phyloP scores from a whole-genome alignment of 1,140 invertebrate species.

The Neuroterus valhalla region DNA sequence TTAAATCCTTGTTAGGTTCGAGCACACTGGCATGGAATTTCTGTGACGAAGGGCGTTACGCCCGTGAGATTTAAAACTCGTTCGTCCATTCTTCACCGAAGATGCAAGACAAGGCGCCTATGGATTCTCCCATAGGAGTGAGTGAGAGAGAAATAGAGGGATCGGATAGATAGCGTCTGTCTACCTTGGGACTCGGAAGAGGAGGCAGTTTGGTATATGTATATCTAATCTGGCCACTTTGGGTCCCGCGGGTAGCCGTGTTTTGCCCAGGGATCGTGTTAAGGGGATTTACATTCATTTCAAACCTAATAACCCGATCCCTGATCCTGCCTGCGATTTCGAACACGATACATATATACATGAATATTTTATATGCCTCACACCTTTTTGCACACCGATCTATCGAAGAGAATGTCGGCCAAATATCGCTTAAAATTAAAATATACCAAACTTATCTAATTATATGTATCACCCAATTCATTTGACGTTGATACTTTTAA shows the following conservation, averaged over 20 bases:
- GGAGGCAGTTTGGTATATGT: constrained; percentile 40
- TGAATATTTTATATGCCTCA: constrained; percentile 29
- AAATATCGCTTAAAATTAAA: background rate
- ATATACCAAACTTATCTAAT: constrained; percentile 9
- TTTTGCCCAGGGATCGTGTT: constrained; percentile 75
- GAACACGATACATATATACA: constrained; percentile 68
- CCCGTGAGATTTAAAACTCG: constrained; percentile 55
- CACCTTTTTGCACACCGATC: constrained; percentile 35
- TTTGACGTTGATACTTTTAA: no score
- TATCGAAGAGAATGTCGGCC: constrained; percentile 9
- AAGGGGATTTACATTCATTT: constrained; percentile 77
- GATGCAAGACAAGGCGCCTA: background rate
- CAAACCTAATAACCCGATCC: constrained; percentile 75
- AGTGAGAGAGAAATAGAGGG: constrained; percentile 26
- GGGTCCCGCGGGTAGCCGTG: constrained; percentile 72
- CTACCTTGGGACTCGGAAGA: constrained; percentile 25
- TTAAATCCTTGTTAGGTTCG: constrained; percentile 49
- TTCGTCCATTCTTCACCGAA: constrained; percentile 33
- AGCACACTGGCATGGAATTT: constrained; percentile 50
- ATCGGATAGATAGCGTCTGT: constrained; percentile 26
- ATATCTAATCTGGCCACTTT: constrained; percentile 74
- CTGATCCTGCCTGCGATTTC: constrained; percentile 71
- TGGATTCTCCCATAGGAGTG: background rate
- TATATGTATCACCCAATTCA: background rate
- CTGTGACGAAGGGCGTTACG: constrained; percentile 45